phyloP scores from a whole-genome alignment of 2,797 vertebrate genomes.

The Anomalospiza imberbis region DNA sequence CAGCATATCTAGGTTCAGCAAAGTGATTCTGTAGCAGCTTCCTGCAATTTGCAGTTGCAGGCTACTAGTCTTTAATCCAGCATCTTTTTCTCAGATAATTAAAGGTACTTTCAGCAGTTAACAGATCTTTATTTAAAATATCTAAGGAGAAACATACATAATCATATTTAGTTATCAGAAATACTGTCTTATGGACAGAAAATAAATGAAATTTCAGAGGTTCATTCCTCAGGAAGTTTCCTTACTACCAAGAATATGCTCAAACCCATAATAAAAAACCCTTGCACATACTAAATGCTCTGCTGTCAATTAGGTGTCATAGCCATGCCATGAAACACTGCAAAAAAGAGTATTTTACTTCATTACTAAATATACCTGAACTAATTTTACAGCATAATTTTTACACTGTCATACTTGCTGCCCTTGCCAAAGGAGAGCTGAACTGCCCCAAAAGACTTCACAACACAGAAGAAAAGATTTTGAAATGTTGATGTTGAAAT shows the following conservation, averaged over 20 bases:
- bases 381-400: background rate
- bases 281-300: background rate
- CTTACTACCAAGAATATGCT: background rate
- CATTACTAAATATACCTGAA: background rate
- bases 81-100: background rate
- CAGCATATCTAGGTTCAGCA: background rate
- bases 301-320: background rate
- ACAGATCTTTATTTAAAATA: background rate
- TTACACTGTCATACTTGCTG: background rate
- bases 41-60: background rate
- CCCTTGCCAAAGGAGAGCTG: background rate
- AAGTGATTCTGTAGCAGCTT: conserved; percentile 1
- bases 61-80: background rate
- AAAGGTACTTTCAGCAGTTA: background rate
- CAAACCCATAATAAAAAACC: background rate
- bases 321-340: background rate
- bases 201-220: background rate
- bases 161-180: background rate
- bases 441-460: background rate
- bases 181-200: background rate
- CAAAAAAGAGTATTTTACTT: background rate
- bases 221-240: background rate
- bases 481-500: background rate
- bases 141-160: background rate
- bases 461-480: background rate